Conservation (phyloP, 2,888 invertebrate species). For the Artemia sp. region DNA sequence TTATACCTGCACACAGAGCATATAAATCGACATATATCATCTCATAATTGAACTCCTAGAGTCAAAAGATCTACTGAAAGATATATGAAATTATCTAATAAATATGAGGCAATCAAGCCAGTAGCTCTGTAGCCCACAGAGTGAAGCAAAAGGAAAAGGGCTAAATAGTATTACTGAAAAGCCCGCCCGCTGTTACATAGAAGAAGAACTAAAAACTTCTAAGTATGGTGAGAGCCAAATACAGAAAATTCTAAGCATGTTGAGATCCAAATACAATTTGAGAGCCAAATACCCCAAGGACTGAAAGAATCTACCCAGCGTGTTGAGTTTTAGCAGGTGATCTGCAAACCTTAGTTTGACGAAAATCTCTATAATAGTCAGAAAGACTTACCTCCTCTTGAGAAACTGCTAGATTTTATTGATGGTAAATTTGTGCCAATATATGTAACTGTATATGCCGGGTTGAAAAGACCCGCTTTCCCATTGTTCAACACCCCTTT, state of each 20-base stretch:
- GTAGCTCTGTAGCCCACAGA: too few relatives aligned
- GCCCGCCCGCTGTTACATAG: too few relatives aligned
- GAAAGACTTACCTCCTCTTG: conserved; percentile 31
- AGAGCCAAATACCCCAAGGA: neutral
- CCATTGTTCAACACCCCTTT: conserved; percentile 75
- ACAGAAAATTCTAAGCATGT: conserved; percentile 23
- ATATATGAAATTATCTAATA: too few relatives aligned
- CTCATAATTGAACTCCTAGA: too few relatives aligned
- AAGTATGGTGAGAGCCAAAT: neutral
- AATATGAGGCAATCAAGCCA: too few relatives aligned
- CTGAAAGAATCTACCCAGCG: neutral
- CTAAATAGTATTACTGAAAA: too few relatives aligned
- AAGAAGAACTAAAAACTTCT: too few relatives aligned
- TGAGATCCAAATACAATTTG: neutral
- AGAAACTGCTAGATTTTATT: conserved; percentile 39
- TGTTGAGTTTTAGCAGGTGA: neutral
- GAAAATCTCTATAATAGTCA: neutral
- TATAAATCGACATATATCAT: too few relatives aligned
- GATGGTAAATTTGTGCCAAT: conserved; percentile 53
- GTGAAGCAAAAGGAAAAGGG: too few relatives aligned
- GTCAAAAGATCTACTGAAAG: too few relatives aligned
- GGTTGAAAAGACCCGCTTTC: conserved; percentile 82
- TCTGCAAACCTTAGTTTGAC: neutral
- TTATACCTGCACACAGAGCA: too few relatives aligned
- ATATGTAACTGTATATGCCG: conserved; percentile 70